Percentiles rank a stretch among this genome's conserved stretches.
These are phyloP conservation scores for Petaurus breviceps DNA, from an alignment of 2,113 vertebrate genomes.

Conservation along the genomic window DNA sequence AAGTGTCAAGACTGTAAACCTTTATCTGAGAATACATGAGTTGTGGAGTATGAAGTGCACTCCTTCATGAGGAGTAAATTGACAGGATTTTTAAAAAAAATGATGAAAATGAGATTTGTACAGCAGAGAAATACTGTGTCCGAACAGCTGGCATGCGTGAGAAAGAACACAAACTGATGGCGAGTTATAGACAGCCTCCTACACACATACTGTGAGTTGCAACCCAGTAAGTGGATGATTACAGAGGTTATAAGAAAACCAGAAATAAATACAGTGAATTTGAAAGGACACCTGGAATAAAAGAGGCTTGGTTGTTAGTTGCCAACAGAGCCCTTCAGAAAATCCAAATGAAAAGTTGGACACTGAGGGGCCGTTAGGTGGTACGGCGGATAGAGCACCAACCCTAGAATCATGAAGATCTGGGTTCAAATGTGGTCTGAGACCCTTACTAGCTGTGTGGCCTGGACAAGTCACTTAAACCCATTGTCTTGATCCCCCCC, in stretches of 20 bases:
- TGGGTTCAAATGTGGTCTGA: no score
- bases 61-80: conserved; percentile 59
- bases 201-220: conserved; percentile 64
- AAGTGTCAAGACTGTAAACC: conserved; percentile 5
- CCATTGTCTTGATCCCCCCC: no score
- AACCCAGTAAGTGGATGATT: conserved; percentile 77
- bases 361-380: not conserved
- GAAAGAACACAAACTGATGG: conserved; percentile 40
- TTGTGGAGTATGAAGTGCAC: conserved; percentile 37
- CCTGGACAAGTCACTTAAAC: no score
- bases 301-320: conserved; percentile 56
- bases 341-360: not conserved
- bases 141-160: conserved; percentile 71
- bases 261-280: conserved; percentile 72
- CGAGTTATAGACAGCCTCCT: conserved; percentile 67
- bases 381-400: no score
- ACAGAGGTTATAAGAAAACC: conserved; percentile 74
- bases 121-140: conserved; percentile 69
- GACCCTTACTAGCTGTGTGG: no score
- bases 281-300: conserved; percentile 73
- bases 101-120: conserved; percentile 62
- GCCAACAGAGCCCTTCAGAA: conserved; percentile 28
- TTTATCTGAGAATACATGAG: conserved; percentile 38
- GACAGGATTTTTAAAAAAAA: conserved; percentile 42
- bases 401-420: no score